phyloP scores from a whole-genome alignment of 2,888 invertebrate genomes.

The Callosobruchus maculatus region DNA sequence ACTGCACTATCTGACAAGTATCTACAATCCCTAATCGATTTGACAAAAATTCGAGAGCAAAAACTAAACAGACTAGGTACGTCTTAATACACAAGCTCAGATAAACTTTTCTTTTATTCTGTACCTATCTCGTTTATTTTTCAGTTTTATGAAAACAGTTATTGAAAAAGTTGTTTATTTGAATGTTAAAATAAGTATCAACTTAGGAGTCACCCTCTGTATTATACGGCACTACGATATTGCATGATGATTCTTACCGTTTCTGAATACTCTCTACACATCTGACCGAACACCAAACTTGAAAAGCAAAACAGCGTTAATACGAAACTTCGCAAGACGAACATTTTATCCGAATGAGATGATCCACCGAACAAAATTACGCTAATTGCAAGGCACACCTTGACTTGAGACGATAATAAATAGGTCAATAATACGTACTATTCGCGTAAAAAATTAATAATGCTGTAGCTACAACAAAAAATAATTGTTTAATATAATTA shows the following conservation, averaged over 20 bases:
- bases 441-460: neutral
- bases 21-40: too few species aligned
- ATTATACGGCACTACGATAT: neutral
- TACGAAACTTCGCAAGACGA: neutral
- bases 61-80: too few species aligned
- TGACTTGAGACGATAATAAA: neutral
- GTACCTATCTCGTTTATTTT: too few species aligned
- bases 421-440: neutral
- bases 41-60: too few species aligned
- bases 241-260: slow-evolving; percentile 12
- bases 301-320: neutral
- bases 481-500: neutral
- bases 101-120: too few species aligned
- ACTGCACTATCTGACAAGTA: too few species aligned
- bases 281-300: slow-evolving; percentile 9
- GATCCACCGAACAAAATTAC: neutral
- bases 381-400: neutral
- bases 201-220: too few species aligned
- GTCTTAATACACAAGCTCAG: too few species aligned
- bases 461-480: neutral
- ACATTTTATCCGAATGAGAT: neutral
- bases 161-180: too few species aligned
- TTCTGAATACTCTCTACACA: slow-evolving; percentile 18
- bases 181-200: too few species aligned
- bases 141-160: too few species aligned